A percentile compares a stretch with the other conserved stretches of the same genome.
Conservation (phyloP, 2,888 invertebrate genomes). For the Anodontia alba region DNA sequence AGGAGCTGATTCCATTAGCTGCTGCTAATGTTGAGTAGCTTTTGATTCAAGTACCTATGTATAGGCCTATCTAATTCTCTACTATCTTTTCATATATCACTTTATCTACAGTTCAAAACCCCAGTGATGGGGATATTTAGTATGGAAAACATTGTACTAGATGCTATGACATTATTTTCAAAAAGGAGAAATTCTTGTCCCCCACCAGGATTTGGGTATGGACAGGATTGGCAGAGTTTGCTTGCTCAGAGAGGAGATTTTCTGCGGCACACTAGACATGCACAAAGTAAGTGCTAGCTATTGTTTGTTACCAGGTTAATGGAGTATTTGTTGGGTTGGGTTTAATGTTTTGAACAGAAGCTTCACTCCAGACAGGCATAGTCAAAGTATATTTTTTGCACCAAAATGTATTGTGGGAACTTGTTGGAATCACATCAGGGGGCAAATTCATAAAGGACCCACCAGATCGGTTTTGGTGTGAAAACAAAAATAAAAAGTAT, state of each 20-base stretch:
- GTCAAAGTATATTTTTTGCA: too few relatives aligned
- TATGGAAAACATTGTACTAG: constrained; percentile 63
- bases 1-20: constrained; percentile 4
- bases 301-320: not conserved
- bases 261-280: constrained; percentile 21
- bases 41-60: constrained; percentile 12
- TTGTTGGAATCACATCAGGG: too few relatives aligned
- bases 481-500: too few relatives aligned
- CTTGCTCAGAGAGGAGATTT: constrained; percentile 56
- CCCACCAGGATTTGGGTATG: constrained; percentile 60
- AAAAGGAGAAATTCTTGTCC: constrained; percentile 62
- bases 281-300: constrained; percentile 34
- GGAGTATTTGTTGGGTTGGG: not conserved
- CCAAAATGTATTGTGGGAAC: too few relatives aligned
- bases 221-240: constrained; percentile 60
- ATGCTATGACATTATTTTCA: constrained; percentile 56
- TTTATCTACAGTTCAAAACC: constrained; percentile 14
- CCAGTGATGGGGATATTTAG: constrained; percentile 63
- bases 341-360: not conserved
- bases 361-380: too few relatives aligned
- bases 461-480: too few relatives aligned
- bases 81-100: not conserved
- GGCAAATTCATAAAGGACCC: too few relatives aligned
- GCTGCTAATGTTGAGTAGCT: not conserved
- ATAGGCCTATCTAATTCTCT: not conserved